Evolutionary conservation across 2,888 invertebrate genomes (phyloP).

Genomic region (Nomada ruficornis): DNA sequence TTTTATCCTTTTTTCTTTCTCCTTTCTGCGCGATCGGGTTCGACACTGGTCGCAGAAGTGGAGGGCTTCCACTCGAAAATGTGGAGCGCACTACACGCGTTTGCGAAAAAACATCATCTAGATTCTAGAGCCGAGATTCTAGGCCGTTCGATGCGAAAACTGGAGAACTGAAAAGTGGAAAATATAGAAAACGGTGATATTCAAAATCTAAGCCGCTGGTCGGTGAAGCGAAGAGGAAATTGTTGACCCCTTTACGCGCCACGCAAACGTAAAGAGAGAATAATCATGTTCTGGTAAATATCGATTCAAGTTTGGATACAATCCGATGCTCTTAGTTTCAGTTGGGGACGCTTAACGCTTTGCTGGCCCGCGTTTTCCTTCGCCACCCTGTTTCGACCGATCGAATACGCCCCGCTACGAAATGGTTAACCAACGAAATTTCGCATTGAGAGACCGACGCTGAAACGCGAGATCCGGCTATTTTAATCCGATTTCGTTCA

Average conservation of each 20-base stretch:
- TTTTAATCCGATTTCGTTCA: conserved; percentile 28
- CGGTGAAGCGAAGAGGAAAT: conserved; percentile 12
- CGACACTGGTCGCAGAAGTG: neutral
- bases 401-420: neutral
- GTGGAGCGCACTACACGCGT: neutral
- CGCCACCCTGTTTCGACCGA: neutral
- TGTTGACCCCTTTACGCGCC: neutral
- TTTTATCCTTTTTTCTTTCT: too few relatives aligned
- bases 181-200: neutral
- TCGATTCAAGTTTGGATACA: conserved; percentile 34
- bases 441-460: neutral
- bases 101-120: conserved; percentile 6
- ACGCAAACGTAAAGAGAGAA: neutral
- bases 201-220: conserved; percentile 20
- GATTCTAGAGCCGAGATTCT: too few relatives aligned
- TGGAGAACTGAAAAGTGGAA: neutral
- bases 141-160: neutral
- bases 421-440: conserved; percentile 11
- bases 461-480: conserved; percentile 2
- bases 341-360: neutral
- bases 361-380: neutral
- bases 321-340: conserved; percentile 5
- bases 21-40: neutral
- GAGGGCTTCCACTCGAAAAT: conserved; percentile 3
- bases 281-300: neutral